Base-by-base conservation (phyloP, 2,888 invertebrate genomes). In the Muscina levida region DNA sequence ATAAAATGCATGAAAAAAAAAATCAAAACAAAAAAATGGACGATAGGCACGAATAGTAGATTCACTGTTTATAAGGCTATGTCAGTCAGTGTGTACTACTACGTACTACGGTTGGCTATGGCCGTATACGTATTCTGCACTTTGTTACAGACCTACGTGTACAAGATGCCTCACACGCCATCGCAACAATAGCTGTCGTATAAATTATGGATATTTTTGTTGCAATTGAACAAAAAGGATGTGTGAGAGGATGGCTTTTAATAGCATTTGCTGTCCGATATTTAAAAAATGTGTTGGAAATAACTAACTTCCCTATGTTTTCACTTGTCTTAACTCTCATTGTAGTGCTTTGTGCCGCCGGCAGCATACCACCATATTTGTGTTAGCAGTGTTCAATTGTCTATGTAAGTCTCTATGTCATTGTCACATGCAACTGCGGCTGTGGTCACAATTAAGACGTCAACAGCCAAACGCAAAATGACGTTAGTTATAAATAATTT, bases 371-470 rank as follows among this genome's bases (percentile, higher is more conserved):
- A 2, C n/a, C 44, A 44, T 44, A 10, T 10, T 44, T 44, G 44
- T 44, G 1, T 56, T 22, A 19, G 22, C 22, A 17, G 22, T 22
- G 3, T n/a, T 19, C 19, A 48, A 19, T 11, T 24, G 56, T 26
- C 11, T 11, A 5, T 13, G 56, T 22, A 26, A 37, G 26, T 66
- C 26, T 66, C 56, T 24, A 39, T 39, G 48, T 76, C 72, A 68
- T 13, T 57, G 72, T 65, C 62, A 79, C 56, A 68, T 46, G 39
- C 56, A 57, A 46, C 56, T 51, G 31, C 31, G 15, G 59, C 51
- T 24, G 13, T 24, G 42, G 56, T 19, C 19, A 80, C 44, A 73
- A 77, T 80, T 71, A 77, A 77, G 77, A 15, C 59, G 70, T 81
- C 62, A 72, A 56, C n/a, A 8, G 15, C 17, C 24, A 11, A 22